Conservation (phyloP, 2,888 invertebrate species). For the Trisateles emortualis region DNA sequence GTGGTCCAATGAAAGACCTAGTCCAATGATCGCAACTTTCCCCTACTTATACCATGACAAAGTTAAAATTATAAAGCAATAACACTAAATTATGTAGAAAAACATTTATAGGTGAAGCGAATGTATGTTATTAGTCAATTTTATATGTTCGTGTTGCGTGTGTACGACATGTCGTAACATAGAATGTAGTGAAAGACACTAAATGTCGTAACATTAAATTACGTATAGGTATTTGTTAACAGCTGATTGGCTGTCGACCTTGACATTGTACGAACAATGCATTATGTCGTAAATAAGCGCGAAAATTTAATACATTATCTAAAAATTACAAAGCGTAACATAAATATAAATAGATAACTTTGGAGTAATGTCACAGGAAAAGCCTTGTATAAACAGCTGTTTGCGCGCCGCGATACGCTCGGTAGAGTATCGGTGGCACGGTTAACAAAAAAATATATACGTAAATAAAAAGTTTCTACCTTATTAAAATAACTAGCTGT, state of each 20-base stretch:
- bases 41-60: background rate
- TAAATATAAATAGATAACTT: too few species aligned
- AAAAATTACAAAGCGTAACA: too few species aligned
- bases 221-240: background rate
- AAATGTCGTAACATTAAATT: background rate
- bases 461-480: too few species aligned
- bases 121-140: conserved; percentile 25
- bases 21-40: conserved; percentile 1
- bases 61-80: background rate
- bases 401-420: background rate
- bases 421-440: too few species aligned
- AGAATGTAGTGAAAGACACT: background rate
- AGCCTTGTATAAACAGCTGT: background rate
- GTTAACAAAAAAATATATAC: too few species aligned
- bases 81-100: conserved; percentile 1
- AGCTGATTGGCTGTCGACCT: background rate
- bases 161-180: conserved; percentile 2
- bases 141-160: conserved; percentile 14
- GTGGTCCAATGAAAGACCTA: conserved; percentile 3
- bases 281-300: background rate
- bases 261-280: background rate
- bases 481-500: too few species aligned
- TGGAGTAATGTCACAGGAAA: background rate
- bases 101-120: conserved; percentile 12
- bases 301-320: background rate